phyloP scores from a whole-genome alignment of 2,888 invertebrate genomes.

The Pheosia gnoma region DNA sequence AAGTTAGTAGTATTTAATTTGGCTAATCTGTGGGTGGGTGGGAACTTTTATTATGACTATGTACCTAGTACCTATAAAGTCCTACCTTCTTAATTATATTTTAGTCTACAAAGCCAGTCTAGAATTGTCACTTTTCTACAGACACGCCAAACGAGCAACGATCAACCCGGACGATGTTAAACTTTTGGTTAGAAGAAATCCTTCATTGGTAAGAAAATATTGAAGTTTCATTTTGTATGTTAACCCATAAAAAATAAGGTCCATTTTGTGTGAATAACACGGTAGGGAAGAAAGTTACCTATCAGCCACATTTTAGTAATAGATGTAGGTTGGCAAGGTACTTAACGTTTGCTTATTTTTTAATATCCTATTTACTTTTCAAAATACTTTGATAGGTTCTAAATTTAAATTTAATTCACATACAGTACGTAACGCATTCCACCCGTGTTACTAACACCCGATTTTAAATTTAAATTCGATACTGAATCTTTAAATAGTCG shows the following conservation, averaged over 20 bases:
- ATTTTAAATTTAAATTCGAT: constrained; percentile 71
- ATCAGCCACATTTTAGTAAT: too few species aligned
- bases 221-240: too few species aligned
- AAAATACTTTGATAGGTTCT: neutral
- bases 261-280: too few species aligned
- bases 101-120: too few species aligned
- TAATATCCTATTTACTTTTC: neutral
- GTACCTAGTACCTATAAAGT: too few species aligned
- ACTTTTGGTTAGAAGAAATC: constrained; percentile 84
- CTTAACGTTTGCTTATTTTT: too few species aligned
- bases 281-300: too few species aligned
- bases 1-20: constrained; percentile 73
- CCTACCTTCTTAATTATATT: too few species aligned
- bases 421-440: constrained; percentile 50
- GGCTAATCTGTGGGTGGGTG: too few species aligned
- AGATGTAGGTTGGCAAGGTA: too few species aligned
- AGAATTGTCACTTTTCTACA: constrained; percentile 48
- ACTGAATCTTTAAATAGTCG: constrained; percentile 65
- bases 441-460: constrained; percentile 49
- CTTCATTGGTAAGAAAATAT: constrained; percentile 79
- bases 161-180: constrained; percentile 87
- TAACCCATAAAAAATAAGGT: too few species aligned
- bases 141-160: constrained; percentile 86
- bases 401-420: constrained; percentile 7
- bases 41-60: too few species aligned